Base-by-base conservation (phyloP, 2,888 invertebrate genomes). In the Biston betularia region DNA sequence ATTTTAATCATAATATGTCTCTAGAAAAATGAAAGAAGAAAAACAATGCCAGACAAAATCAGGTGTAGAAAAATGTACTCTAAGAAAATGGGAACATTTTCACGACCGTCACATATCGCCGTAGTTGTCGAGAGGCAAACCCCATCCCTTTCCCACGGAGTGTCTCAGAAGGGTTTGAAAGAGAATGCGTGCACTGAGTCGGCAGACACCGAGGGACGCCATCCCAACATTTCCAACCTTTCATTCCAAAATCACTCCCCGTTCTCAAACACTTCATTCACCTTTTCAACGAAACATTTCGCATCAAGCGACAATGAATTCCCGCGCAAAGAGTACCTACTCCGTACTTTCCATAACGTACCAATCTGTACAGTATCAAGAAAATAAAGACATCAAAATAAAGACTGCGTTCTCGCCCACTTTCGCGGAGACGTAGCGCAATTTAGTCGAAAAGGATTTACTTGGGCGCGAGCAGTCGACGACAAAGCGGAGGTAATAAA, bases 81-180 rank as follows among this genome's bases (percentile, higher is more conserved):
- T n/a, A 15, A 52, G 12, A 57, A 64, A 65, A 66, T 45, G 49
- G 35, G 66, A 56, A 48, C 61, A 54, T 63, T 59, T 68, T 63
- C 64, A 68, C 75, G 75, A 79, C 80, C 78, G 73, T 71, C 81
- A 77, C 79, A 76, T 79, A 79, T 78, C 74, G 75, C 72, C 52
- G 75, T 71, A 35, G 9, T 54, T 72, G 74, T 77, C 72, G 75
- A 73, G 64, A 75, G 78, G 64, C 11, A 44, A n/a, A 5, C 69
- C 71, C 66, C 80, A 6, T 69, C 71, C 66, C 80, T 80, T n/a
- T 79, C 76, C 82, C 84, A 77, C 81, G 82, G 76, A 88, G 85
- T 86, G 84, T 89, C 89, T 89, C 89, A 85, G 90, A 89, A 87
- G 89, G 85, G 86, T 88, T 90, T 84, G 84, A 83, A 82, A 84